Conservation (phyloP, 2,888 invertebrate genomes). For the Pseudococcus jackbeardsleyi region DNA sequence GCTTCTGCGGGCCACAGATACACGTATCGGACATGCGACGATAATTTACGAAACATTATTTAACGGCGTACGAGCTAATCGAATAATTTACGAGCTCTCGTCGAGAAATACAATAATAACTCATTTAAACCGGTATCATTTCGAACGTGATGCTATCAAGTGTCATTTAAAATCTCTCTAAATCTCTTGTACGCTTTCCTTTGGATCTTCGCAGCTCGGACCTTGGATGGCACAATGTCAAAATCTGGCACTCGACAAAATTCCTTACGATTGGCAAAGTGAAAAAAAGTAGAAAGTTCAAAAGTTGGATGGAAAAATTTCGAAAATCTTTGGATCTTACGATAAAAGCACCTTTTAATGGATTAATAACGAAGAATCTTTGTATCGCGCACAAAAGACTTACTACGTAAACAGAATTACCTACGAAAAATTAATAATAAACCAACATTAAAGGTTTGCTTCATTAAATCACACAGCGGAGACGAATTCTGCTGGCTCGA, state of each 20-base stretch:
- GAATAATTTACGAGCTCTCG: conserved; percentile 52
- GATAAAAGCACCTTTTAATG: background rate
- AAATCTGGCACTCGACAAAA: background rate
- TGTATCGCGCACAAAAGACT: conserved; percentile 29
- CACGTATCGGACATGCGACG: conserved; percentile 17
- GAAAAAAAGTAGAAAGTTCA: no score
- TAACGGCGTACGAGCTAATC: conserved; percentile 24
- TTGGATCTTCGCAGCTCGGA: background rate
- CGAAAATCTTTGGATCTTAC: background rate
- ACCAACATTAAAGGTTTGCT: conserved; percentile 32
- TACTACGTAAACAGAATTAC: conserved; percentile 43
- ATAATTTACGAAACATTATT: conserved; percentile 52
- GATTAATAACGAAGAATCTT: conserved; percentile 44
- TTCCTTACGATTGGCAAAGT: no score
- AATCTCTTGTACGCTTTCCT: background rate
- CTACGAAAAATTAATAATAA: conserved; percentile 44
- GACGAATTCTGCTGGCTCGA: background rate
- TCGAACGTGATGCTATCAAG: conserved; percentile 31
- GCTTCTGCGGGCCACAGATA: background rate
- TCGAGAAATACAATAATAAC: conserved; percentile 33
- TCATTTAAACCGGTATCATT: conserved; percentile 33
- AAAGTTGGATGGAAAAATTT: background rate
- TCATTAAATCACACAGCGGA: conserved; percentile 42
- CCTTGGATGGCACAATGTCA: background rate
- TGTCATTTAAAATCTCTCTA: conserved; percentile 6